A percentile compares a stretch with the other conserved stretches of the same genome.
phyloP scores from a whole-genome alignment of 1,140 invertebrate species.

The Anagrus nilaparvatae region DNA sequence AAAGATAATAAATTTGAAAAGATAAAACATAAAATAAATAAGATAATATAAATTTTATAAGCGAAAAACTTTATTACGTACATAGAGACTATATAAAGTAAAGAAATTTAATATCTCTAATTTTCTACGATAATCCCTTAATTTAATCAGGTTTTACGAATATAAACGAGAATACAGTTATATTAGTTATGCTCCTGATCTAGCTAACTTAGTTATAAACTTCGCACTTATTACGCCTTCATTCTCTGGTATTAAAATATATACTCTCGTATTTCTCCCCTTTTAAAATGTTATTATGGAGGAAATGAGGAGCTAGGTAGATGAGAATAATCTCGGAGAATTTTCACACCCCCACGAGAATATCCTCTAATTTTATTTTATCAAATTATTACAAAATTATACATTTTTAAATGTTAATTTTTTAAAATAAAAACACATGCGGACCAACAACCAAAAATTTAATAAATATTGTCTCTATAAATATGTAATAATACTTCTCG shows the following conservation, averaged over 20 bases:
- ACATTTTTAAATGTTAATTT: too few species aligned
- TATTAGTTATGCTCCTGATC: slow-evolving; percentile 26
- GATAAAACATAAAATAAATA: background rate
- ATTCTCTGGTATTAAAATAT: slow-evolving; percentile 1
- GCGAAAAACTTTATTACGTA: too few species aligned
- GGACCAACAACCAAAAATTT: too few species aligned
- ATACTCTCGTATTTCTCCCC: background rate
- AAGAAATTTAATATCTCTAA: slow-evolving; percentile 39
- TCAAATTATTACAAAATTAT: too few species aligned
- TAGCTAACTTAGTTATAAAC: slow-evolving; percentile 39
- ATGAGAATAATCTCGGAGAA: slow-evolving; percentile 22
- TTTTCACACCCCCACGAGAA: background rate
- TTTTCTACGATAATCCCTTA: slow-evolving; percentile 36
- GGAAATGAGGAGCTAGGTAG: slow-evolving; percentile 28
- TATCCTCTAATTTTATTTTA: too few species aligned
- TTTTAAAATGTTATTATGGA: slow-evolving; percentile 26
- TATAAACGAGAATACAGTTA: slow-evolving; percentile 15
- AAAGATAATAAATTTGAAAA: background rate
- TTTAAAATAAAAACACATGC: too few species aligned
- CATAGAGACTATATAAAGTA: too few species aligned
- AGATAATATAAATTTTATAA: background rate
- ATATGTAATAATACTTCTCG: too few species aligned
- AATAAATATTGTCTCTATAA: too few species aligned
- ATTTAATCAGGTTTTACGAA: slow-evolving; percentile 33
- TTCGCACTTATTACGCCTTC: slow-evolving; percentile 31